Evolutionary conservation across 2,888 invertebrate genomes (phyloP).

Genomic region (Cetonia aurata): DNA sequence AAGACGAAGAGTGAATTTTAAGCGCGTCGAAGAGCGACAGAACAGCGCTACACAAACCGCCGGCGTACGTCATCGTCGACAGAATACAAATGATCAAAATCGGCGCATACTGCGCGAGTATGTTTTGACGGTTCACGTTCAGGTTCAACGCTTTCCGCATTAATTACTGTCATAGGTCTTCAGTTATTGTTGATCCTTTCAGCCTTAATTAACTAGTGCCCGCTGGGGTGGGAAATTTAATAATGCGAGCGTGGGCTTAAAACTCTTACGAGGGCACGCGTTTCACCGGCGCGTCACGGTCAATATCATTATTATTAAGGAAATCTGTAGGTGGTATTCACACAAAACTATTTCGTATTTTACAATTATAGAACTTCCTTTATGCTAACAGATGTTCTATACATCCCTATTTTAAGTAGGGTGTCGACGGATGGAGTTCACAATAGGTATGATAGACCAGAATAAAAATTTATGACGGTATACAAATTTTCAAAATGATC

Average conservation of each 20-base stretch:
- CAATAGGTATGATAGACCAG: no score
- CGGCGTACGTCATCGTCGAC: slow-evolving; percentile 14
- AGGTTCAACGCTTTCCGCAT: slow-evolving; percentile 54
- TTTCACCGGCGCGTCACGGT: not conserved
- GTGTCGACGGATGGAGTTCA: no score
- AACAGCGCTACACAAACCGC: not conserved
- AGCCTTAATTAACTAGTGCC: slow-evolving; percentile 52
- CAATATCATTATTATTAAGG: slow-evolving; percentile 7
- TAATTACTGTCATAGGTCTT: slow-evolving; percentile 55
- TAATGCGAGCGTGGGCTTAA: slow-evolving; percentile 26
- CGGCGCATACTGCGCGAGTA: slow-evolving; percentile 50
- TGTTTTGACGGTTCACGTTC: slow-evolving; percentile 51
- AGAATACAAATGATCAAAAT: slow-evolving; percentile 49
- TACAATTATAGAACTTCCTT: no score
- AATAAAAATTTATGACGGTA: no score
- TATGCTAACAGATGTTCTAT: no score
- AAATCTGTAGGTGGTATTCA: no score
- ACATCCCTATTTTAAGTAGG: no score
- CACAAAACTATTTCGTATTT: no score
- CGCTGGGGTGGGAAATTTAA: slow-evolving; percentile 49
- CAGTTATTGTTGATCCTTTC: slow-evolving; percentile 52
- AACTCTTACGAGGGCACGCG: not conserved
- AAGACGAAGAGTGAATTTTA: slow-evolving; percentile 26
- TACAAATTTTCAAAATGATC: no score
- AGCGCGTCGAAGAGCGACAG: slow-evolving; percentile 12